These are phyloP conservation scores for Neodontobutis hainanensis DNA, from an alignment of 2,113 vertebrate genomes.

Conservation along the genomic window DNA sequence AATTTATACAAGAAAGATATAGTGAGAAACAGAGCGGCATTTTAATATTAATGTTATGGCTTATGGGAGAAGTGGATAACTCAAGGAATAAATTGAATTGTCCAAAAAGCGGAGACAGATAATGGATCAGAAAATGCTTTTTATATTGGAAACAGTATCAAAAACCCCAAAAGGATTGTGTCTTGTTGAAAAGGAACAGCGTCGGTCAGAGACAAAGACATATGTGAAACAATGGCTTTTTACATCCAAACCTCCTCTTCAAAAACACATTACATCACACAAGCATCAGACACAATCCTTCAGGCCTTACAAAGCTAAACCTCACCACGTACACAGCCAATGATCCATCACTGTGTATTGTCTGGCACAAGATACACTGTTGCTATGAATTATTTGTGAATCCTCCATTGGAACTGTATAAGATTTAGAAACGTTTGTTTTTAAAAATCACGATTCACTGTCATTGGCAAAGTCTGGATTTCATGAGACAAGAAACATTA, in stretches of 20 bases:
- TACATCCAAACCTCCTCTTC: background rate
- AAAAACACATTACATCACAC: background rate
- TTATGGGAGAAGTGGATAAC: background rate
- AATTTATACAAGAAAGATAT: background rate
- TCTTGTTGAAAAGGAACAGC: constrained; percentile 1
- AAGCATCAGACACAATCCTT: background rate
- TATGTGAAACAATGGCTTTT: constrained; percentile 9
- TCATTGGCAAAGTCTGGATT: background rate
- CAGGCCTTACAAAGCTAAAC: constrained; percentile 19
- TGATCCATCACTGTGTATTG: constrained; percentile 23
- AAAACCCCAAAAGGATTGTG: background rate
- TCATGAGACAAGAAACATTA: background rate
- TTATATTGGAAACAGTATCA: background rate
- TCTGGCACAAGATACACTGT: constrained; percentile 14
- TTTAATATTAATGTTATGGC: background rate
- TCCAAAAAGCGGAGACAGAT: background rate
- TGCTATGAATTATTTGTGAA: background rate
- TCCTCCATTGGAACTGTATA: background rate
- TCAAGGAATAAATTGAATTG: background rate
- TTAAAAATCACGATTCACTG: background rate
- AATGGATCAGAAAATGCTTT: background rate
- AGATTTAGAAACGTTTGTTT: constrained; percentile 8
- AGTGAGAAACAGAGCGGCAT: constrained; percentile 6
- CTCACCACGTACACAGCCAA: constrained; percentile 34
- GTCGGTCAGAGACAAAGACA: background rate